Evolutionary conservation across 2,888 invertebrate genomes (phyloP), one percentile per base, ranked within the genome.

Genomic region (Eucriotettix oculatus): DNA sequence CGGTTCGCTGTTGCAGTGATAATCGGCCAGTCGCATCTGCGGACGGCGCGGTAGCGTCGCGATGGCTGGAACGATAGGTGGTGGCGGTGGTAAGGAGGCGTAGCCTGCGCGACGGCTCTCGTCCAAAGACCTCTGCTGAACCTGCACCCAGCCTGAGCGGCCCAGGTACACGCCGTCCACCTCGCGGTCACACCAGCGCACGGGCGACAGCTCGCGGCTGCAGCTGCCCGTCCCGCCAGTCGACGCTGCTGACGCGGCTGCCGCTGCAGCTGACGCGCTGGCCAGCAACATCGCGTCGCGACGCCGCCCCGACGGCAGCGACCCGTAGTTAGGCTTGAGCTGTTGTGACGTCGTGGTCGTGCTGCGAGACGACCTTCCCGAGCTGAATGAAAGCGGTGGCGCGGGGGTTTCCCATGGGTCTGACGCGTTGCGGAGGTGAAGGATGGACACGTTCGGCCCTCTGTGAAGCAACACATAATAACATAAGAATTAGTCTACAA

Each of bases 131-230:
- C 78, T 69, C 64, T 79, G 79, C 62, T 79, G 79, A 1, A 80
- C 79, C 55, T 75, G 70, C 2, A 79, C 79, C 79, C 79, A 79
- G 10, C 79, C 79, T 0, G 79, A 79, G 61, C 78, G 71, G 1
- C 79, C 79, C 16, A 80, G 68, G 66, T 78, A 80, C 7, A 80
- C 80, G 0, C 80, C 80, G 64, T 80, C 79, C 10, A 79, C 80
- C 68, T 80, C 79, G 10, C 78, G 70, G 65, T 80, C 79, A 68
- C 79, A 78, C 80, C 80, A 79, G 62, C 79, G 71, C 11, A 80
- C 79, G 7, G 80, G 80, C 0, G 80, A 80, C 54, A 80, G 68
- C 66, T 80, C 80, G 9, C 79, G 70, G 64, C 74, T 74, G 66
- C 74, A 76, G 57, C 69, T 71, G 29, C 73, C 73, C 3, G 2